These are phyloP conservation scores for Dryoscopus gambensis DNA, from an alignment of 2,113 vertebrate genomes.

Conservation along the genomic window DNA sequence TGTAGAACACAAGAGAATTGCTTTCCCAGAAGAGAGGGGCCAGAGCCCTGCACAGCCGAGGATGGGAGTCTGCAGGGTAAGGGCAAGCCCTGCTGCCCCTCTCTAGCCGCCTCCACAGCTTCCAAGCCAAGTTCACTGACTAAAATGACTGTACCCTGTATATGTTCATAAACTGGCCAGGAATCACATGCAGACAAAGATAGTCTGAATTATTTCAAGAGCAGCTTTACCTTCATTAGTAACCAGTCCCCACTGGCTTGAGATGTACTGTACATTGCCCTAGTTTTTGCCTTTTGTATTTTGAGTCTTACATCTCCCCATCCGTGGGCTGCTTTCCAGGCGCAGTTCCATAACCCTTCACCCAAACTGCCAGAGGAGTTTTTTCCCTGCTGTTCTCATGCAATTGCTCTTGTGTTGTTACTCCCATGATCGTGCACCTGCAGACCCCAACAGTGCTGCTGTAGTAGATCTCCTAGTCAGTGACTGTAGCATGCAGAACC, in stretches of 20 bases:
- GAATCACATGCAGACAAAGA: neutral
- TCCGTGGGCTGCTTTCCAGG: neutral
- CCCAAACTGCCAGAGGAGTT: neutral
- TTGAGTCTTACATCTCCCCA: neutral
- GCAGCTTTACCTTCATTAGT: neutral
- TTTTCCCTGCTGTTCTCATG: neutral
- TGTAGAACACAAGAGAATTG: neutral
- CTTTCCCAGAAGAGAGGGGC: neutral
- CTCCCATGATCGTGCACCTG: neutral
- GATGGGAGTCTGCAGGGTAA: neutral
- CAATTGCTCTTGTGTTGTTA: neutral
- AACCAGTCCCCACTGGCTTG: neutral
- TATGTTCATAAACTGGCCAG: neutral
- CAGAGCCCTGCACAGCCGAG: neutral
- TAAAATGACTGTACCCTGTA: neutral
- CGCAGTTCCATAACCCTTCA: neutral
- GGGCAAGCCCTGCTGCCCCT: neutral
- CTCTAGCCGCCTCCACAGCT: neutral
- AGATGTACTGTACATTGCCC: neutral
- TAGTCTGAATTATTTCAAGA: neutral
- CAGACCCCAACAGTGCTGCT: neutral
- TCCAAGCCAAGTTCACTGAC: neutral
- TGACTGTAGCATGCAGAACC: fast-evolving
- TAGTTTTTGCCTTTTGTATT: neutral
- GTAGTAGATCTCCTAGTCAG: neutral